These are phyloP conservation scores for Rhabdomys dilectus DNA, from an alignment of 2,113 vertebrate genomes.

Conservation along the genomic window DNA sequence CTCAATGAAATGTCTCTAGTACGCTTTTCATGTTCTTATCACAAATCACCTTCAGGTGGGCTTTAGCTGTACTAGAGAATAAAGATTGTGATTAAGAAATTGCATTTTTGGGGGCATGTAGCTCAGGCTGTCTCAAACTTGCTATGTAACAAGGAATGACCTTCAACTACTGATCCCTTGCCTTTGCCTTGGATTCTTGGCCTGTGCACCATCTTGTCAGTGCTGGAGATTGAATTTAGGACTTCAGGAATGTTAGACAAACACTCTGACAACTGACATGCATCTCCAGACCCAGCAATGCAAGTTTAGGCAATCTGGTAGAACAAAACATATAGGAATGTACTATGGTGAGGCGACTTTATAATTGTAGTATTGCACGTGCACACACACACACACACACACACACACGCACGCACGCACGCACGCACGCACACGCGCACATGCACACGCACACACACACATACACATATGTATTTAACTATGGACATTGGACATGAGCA, in stretches of 20 bases:
- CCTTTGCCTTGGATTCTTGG: neutral
- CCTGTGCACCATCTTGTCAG: neutral
- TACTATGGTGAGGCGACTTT: neutral
- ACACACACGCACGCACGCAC: no score
- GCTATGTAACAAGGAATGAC: neutral
- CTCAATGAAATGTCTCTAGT: neutral
- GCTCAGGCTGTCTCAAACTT: neutral
- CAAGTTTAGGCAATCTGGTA: neutral
- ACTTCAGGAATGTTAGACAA: neutral
- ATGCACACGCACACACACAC: no score
- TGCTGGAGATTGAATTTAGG: neutral
- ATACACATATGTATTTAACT: no score
- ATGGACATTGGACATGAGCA: no score
- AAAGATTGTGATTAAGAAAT: neutral
- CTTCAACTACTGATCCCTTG: neutral
- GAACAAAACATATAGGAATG: neutral
- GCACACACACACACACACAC: no score
- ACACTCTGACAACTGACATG: neutral
- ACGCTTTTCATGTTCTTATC: neutral
- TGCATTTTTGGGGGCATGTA: neutral
- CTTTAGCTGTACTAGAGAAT: constrained; percentile 17
- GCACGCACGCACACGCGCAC: no score
- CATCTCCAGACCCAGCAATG: neutral
- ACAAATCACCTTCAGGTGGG: neutral
- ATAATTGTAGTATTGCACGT: neutral